Evolutionary conservation across 1,140 invertebrate species (phyloP).

Genomic region (Nephila pilipes): DNA sequence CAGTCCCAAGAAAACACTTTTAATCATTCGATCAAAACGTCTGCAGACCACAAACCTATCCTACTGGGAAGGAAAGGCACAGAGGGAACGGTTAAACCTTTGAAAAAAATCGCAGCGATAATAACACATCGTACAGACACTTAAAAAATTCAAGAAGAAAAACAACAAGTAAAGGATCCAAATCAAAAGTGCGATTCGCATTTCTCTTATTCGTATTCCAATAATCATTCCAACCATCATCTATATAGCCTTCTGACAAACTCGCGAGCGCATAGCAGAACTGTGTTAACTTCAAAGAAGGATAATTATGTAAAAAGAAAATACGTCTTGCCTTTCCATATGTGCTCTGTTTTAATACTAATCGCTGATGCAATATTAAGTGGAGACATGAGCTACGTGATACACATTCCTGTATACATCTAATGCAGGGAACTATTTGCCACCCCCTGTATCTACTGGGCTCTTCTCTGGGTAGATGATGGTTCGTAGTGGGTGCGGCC

Average conservation of each 20-base stretch:
- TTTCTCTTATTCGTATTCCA: slow-evolving; percentile 9
- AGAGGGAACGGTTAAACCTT: not conserved
- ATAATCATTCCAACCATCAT: not conserved
- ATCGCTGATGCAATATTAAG: slow-evolving; percentile 33
- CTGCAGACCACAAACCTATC: not conserved
- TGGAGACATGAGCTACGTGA: slow-evolving; percentile 45
- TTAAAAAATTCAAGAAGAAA: slow-evolving; percentile 35
- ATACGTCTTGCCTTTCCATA: slow-evolving; percentile 6
- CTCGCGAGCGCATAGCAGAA: not conserved
- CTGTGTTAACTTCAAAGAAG: not conserved
- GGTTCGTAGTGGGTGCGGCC: slow-evolving; percentile 49
- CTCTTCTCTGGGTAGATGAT: not conserved
- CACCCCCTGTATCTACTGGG: not conserved
- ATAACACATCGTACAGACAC: slow-evolving; percentile 3
- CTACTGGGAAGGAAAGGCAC: too few relatives aligned
- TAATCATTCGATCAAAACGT: not conserved
- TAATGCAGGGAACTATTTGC: not conserved
- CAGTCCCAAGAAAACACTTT: not conserved
- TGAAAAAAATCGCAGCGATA: not conserved
- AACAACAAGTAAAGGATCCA: too few relatives aligned
- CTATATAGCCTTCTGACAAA: slow-evolving; percentile 35
- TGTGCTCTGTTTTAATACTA: slow-evolving; percentile 37
- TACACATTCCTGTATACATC: slow-evolving; percentile 40
- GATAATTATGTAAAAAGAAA: slow-evolving; percentile 42
- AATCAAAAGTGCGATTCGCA: not conserved